phyloP scores from a whole-genome alignment of 1,140 invertebrate species.

The Heliconius himera region DNA sequence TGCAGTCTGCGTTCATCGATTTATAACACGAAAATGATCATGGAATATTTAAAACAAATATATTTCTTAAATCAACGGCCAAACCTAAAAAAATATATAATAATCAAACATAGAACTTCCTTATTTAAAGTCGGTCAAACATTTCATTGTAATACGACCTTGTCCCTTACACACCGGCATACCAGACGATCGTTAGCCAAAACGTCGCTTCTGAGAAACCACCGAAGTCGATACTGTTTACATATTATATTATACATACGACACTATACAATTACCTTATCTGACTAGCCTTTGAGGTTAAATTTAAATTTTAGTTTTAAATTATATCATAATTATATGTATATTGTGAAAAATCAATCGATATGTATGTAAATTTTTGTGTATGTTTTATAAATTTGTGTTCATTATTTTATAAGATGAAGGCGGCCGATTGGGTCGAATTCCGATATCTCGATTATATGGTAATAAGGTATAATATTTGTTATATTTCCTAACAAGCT shows the following conservation, averaged over 20 bases:
- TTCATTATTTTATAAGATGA: background rate
- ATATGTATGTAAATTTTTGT: slow-evolving; percentile 2
- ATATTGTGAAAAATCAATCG: slow-evolving; percentile 7
- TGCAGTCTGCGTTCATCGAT: too few species aligned
- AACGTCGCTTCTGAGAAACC: slow-evolving; percentile 13
- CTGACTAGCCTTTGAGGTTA: background rate
- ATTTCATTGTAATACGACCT: slow-evolving; percentile 9
- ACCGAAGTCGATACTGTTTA: slow-evolving; percentile 13
- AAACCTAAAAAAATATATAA: background rate
- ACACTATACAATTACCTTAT: slow-evolving; percentile 12
- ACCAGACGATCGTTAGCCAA: slow-evolving; percentile 20
- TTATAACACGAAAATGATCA: too few species aligned
- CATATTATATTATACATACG: background rate
- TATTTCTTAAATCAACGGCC: too few species aligned
- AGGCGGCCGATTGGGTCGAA: background rate
- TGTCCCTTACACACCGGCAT: slow-evolving; percentile 11
- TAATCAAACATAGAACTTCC: too few species aligned
- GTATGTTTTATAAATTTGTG: slow-evolving; percentile 1
- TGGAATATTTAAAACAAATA: too few species aligned
- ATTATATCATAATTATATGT: slow-evolving; percentile 13
- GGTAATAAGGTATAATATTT: background rate
- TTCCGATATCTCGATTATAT: slow-evolving; percentile 5
- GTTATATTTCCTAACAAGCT: background rate
- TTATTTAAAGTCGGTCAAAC: background rate
- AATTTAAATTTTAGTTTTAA: background rate